A percentile compares a stretch with the other conserved stretches of the same genome.
Evolutionary conservation across 2,113 vertebrate species (phyloP).

Genomic region (Chaetodon trifascialis): DNA sequence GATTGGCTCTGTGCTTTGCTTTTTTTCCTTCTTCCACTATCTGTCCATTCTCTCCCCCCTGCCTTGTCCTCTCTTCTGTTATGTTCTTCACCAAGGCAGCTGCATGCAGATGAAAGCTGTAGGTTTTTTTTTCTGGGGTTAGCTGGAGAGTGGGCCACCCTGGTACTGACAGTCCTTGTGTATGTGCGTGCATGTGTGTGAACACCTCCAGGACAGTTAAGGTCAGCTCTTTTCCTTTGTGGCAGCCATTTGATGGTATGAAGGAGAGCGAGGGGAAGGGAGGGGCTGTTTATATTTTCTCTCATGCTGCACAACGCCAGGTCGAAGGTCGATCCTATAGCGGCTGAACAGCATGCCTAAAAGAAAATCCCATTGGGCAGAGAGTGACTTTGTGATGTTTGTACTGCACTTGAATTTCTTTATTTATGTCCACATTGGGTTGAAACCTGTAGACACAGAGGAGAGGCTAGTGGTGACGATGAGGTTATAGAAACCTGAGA

Average conservation of each 20-base stretch:
- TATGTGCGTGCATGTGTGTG: not conserved
- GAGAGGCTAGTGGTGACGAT: not conserved
- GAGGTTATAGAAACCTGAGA: not conserved
- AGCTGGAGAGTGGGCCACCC: conserved; percentile 20
- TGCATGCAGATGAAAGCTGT: conserved; percentile 62
- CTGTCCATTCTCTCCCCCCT: conserved; percentile 21
- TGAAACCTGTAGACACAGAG: conserved; percentile 4
- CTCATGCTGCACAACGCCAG: conserved; percentile 15
- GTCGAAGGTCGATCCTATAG: conserved; percentile 77
- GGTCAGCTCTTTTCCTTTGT: conserved; percentile 77
- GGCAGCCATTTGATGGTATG: conserved; percentile 57
- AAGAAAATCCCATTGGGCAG: conserved; percentile 25
- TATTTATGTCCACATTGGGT: conserved; percentile 1
- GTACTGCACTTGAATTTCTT: conserved; percentile 1
- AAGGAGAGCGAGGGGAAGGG: conserved; percentile 12
- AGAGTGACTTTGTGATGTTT: conserved; percentile 42
- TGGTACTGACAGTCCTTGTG: conserved; percentile 7
- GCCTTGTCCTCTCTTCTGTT: conserved; percentile 18
- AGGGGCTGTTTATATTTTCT: conserved; percentile 58
- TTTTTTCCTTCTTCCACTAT: conserved; percentile 16
- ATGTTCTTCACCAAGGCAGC: conserved; percentile 27
- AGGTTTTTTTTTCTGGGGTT: conserved; percentile 12
- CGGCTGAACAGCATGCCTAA: conserved; percentile 24
- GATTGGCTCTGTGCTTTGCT: conserved; percentile 56
- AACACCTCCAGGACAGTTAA: conserved; percentile 52